These are phyloP conservation scores for Enteromius mattozi DNA, from an alignment of 2,797 vertebrate species.

Conservation along the genomic window DNA sequence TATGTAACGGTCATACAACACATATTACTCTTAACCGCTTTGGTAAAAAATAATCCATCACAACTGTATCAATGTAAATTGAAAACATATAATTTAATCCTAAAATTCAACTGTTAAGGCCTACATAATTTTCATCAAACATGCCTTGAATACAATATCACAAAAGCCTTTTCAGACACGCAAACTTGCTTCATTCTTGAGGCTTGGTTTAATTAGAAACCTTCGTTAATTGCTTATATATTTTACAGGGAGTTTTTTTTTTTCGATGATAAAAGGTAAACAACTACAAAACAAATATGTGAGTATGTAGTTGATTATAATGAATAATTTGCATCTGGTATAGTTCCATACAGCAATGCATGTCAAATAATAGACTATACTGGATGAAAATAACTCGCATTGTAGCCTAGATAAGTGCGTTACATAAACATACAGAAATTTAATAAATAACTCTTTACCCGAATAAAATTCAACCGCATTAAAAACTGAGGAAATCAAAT, in stretches of 20 bases:
- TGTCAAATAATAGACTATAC: not conserved
- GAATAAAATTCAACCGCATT: not conserved
- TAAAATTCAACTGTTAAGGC: not conserved
- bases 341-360: not conserved
- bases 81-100: not conserved
- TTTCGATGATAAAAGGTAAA: not conserved
- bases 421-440: not conserved
- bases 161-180: not conserved
- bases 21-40: not conserved
- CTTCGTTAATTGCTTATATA: not conserved
- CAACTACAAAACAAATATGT: not conserved
- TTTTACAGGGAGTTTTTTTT: not conserved
- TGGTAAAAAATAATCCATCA: not conserved
- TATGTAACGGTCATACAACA: not conserved
- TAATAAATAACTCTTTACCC: not conserved
- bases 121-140: not conserved
- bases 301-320: not conserved
- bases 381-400: not conserved
- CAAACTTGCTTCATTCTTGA: not conserved
- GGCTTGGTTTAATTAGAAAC: not conserved
- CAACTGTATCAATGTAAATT: not conserved
- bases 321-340: not conserved
- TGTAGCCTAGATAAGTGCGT: not conserved
- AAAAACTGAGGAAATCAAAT: not conserved
- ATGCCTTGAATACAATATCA: not conserved